Conservation (phyloP, 2,113 vertebrate genomes). For the Prolemur simus region DNA sequence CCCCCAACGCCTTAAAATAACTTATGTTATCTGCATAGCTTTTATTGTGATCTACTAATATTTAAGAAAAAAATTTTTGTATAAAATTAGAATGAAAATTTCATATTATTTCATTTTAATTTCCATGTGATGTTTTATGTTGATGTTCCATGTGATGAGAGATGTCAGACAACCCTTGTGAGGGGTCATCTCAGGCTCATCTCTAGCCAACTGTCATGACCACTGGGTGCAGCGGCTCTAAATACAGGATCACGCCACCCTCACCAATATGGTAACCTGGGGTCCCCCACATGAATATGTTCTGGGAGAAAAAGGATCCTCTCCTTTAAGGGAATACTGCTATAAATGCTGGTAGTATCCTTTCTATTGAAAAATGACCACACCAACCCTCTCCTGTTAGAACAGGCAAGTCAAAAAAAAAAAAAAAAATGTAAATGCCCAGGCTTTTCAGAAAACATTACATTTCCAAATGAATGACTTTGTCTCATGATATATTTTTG, state of each 20-base stretch:
- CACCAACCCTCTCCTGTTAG: neutral
- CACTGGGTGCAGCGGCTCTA: neutral
- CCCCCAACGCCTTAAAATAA: neutral
- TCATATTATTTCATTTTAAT: constrained; percentile 10
- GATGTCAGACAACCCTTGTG: neutral
- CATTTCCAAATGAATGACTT: neutral
- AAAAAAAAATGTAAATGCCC: neutral
- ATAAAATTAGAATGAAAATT: neutral
- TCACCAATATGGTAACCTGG: neutral
- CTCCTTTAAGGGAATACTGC: neutral
- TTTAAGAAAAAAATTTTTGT: neutral
- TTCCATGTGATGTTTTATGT: neutral
- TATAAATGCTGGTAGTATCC: neutral
- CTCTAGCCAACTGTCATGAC: neutral
- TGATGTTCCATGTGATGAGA: too few species aligned
- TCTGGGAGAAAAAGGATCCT: neutral
- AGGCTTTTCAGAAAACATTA: neutral
- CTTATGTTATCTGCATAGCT: neutral
- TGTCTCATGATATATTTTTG: neutral
- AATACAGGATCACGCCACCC: neutral
- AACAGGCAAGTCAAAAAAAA: neutral
- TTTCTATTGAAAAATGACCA: neutral
- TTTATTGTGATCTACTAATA: neutral
- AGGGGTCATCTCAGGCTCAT: neutral
- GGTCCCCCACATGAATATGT: neutral